Evolutionary conservation across 1,140 invertebrate genomes (phyloP), one percentile per base, ranked within the genome.

Genomic region (Trachymyrmex cornetzi): DNA sequence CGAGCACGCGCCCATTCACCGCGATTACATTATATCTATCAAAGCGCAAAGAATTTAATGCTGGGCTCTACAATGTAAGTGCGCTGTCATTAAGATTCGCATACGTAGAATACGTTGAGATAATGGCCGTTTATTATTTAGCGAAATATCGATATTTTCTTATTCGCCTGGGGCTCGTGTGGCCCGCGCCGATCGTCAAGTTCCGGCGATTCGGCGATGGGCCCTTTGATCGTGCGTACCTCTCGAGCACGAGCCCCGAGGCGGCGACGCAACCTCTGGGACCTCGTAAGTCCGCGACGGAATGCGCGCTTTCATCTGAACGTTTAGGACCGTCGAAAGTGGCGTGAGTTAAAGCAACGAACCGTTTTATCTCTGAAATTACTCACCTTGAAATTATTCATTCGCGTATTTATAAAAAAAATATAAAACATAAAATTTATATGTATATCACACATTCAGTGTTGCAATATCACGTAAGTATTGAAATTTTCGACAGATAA

Each of bases 161-260:
- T 82, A 34, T 79, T 50, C 86, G 57, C 88, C 75, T 24, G 57
- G 53, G 87, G 87, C 86, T 34, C 30, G 77, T 63, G 64, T 88
- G 88, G 88, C 38, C 61, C 55, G 81, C 69, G 79, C 30, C 80
- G 89, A 87, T 87, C 89, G 86, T 38, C 75, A 80, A 90, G 80
- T 87, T 90, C 72, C 72, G 61, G 77, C 87, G 89, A 91, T 91
- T 91, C 89, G 89, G 89, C 89, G 82, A 90, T 90, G 72, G 86
- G 87, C 87, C 88, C 89, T 91, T 91, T 91, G 89, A 91, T 91
- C 89, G 89, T 91, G 77, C 81, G 85, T 77, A 90, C 86, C 88
- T 90, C 57, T 77, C 53, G 77, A 86, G 71, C 55, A 27, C 11
- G 34, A n/a, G 61, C 67, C 86, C 88, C 86, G 63, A 85, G 88